These are phyloP conservation scores for Coracopsis vasa DNA, from an alignment of 2,113 vertebrate genomes.

Conservation along the genomic window DNA sequence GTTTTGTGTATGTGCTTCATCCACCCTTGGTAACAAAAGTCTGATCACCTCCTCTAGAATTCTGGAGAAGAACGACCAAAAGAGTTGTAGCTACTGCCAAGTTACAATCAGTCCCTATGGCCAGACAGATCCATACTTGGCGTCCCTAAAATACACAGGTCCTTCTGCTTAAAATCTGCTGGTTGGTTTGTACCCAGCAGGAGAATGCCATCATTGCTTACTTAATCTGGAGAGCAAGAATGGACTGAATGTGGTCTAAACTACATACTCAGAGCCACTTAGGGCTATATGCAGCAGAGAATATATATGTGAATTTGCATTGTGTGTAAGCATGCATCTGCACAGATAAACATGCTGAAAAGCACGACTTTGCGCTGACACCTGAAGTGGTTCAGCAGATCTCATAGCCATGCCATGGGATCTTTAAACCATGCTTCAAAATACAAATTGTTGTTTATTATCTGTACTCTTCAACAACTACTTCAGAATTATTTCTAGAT, in stretches of 20 bases:
- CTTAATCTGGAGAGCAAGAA: background rate
- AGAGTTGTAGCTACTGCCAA: background rate
- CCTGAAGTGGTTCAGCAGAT: background rate
- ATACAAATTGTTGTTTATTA: background rate
- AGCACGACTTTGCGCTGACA: background rate
- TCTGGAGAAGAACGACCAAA: background rate
- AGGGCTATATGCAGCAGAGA: background rate
- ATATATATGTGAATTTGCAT: background rate
- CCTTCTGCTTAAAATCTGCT: background rate
- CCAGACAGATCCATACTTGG: background rate
- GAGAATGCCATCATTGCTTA: fast-evolving
- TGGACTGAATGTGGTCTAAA: background rate
- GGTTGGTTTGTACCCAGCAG: background rate
- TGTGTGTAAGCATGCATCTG: too few relatives aligned
- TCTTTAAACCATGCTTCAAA: background rate
- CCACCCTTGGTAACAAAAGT: background rate
- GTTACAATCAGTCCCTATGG: background rate
- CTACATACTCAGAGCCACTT: background rate
- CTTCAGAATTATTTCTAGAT: background rate
- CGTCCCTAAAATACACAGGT: fast-evolving
- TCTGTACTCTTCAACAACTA: background rate
- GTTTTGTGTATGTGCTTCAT: background rate
- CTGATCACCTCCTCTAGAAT: background rate
- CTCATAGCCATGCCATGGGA: background rate
- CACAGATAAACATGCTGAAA: background rate